Evolutionary conservation across 2,797 vertebrate genomes (phyloP).

Genomic region (Lateolabrax maculatus): DNA sequence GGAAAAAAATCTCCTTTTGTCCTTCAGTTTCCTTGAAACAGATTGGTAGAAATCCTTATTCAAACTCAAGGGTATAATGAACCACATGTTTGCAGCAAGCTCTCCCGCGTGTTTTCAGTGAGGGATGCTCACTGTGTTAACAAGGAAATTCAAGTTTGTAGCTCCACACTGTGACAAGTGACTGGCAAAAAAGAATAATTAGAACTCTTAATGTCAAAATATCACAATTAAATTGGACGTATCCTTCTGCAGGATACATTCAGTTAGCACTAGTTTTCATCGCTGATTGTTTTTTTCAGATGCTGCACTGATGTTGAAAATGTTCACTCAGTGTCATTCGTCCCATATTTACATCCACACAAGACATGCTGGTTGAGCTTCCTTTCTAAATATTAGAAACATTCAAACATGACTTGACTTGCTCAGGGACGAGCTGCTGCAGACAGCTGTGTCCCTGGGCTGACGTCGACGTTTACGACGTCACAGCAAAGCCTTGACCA

Average conservation of each 20-base stretch:
- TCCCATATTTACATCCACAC: neutral
- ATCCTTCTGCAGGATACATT: neutral
- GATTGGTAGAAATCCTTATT: slow-evolving; percentile 26
- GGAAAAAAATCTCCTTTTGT: slow-evolving; percentile 22
- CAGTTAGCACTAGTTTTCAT: neutral
- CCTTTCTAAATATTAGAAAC: neutral
- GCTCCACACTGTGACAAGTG: slow-evolving; percentile 11
- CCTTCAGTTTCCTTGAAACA: slow-evolving; percentile 39
- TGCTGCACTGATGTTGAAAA: neutral
- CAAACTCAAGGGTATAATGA: slow-evolving; percentile 42
- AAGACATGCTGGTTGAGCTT: neutral
- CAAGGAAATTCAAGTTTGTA: neutral
- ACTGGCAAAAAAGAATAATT: slow-evolving; percentile 5
- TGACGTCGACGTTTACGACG: slow-evolving; percentile 42
- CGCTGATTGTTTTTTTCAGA: neutral
- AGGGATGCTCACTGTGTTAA: slow-evolving; percentile 4
- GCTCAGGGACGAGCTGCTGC: slow-evolving; percentile 2
- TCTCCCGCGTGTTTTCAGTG: neutral
- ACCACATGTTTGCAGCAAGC: slow-evolving; percentile 14
- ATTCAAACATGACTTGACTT: slow-evolving; percentile 7
- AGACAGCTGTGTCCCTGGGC: slow-evolving; percentile 35
- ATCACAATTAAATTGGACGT: slow-evolving; percentile 9
- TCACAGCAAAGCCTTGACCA: slow-evolving; percentile 46
- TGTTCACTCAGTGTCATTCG: neutral
- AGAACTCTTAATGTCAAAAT: slow-evolving; percentile 21